phyloP scores from a whole-genome alignment of 2,113 vertebrate genomes.

The Pachypanchax playfairii region DNA sequence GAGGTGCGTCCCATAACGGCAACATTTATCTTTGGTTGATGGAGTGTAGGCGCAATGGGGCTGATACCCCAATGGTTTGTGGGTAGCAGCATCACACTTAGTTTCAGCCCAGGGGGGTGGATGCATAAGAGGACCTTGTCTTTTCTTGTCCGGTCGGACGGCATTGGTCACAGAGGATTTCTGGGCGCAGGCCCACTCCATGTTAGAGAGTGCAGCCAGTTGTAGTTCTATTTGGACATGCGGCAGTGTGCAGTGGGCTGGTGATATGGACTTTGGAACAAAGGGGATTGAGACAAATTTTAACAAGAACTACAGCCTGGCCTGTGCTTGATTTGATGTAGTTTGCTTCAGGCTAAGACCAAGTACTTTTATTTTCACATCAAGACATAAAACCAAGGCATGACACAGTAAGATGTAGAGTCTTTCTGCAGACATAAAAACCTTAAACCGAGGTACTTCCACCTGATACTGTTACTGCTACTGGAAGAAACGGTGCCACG shows the following conservation, averaged over 20 bases:
- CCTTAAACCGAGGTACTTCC: background rate
- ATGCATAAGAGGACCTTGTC: constrained; percentile 41
- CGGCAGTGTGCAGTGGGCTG: constrained; percentile 49
- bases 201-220: constrained; percentile 55
- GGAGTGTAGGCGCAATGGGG: constrained; percentile 59
- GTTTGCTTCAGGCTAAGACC: constrained; percentile 40
- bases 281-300: constrained; percentile 69
- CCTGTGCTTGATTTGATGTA: constrained; percentile 55
- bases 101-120: constrained; percentile 43
- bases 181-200: constrained; percentile 40
- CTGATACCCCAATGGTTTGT: constrained; percentile 63
- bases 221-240: constrained; percentile 65
- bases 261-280: constrained; percentile 68
- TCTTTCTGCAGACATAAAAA: constrained; percentile 20
- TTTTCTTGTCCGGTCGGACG: constrained; percentile 60
- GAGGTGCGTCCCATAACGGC: constrained; percentile 54
- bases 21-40: constrained; percentile 29
- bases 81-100: constrained; percentile 63
- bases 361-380: constrained; percentile 33
- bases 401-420: constrained; percentile 19
- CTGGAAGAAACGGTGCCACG: background rate
- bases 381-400: constrained; percentile 22
- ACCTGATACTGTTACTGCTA: background rate
- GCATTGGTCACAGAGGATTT: constrained; percentile 63
- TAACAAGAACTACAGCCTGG: constrained; percentile 48